Evolutionary conservation across 2,888 invertebrate species (phyloP), one percentile per base, ranked within the genome.

Genomic region (Pristionchus japonicus): DNA sequence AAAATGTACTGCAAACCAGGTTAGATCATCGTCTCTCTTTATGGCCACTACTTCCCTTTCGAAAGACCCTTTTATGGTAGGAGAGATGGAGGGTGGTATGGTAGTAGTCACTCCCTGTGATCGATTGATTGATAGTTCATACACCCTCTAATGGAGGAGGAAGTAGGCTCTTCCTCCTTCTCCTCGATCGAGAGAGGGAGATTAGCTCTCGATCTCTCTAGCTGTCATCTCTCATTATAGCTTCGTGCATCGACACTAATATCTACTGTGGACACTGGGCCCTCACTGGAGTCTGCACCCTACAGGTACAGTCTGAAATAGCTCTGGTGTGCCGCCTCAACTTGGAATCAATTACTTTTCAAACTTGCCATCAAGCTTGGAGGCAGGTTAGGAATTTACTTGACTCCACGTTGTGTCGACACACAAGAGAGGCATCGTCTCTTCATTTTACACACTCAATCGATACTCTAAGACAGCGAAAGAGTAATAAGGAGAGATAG

Each of bases 1-100:
- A 85, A 85, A 64, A 85, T 85, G 85, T 85, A 85, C 85, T 85
- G 85, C 85, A 85, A 85, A 64, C 27, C 85, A 85, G 67, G 85
- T 85, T 37, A 43, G 77, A 77, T 77, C 13, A 47, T 77, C 77
- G 43, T 40, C 40, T 77, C 77, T 77, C 43, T 77, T 77, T 47
- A 77, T 27, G 43, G 43, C n/a, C 34, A 13, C 20, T 47, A 0
- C 40, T 40, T 70, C 70, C 70, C 70, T 70, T 64, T 34, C 15
- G n/a, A 70, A 37, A 70, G 70, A 70, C 70, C 37, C 70, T 70
- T 70, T 70, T 70, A 70, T 70, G 70, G 23, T 20, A 31, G 4
- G 70, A 70, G 37, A 23, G 37, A 37, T 34, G 70, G n/a, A n/a
- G n/a, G 70, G 70, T 70, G 70, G 70, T 70, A 70, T 70, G 70